These are phyloP conservation scores for Alaudala cheleensis DNA, from an alignment of 2,113 vertebrate species.

Conservation along the genomic window DNA sequence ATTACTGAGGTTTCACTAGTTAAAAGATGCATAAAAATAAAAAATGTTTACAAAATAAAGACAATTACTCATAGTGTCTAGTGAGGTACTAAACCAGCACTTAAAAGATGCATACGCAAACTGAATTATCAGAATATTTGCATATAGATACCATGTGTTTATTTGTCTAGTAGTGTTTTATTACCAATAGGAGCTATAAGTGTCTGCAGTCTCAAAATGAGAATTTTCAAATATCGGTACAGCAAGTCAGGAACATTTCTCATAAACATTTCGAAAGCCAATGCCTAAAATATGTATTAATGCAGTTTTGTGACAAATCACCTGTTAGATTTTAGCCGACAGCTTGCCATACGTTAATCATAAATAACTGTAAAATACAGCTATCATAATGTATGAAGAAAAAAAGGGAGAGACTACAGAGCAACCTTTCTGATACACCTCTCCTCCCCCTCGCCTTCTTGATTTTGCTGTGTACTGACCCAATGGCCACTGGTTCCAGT, in stretches of 20 bases:
- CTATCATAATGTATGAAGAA: slow-evolving; percentile 17
- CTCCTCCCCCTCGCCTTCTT: background rate
- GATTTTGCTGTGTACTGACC: slow-evolving; percentile 5
- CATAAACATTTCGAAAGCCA: slow-evolving; percentile 38
- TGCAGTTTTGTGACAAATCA: slow-evolving; percentile 70
- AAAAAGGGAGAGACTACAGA: slow-evolving; percentile 31
- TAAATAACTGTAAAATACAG: slow-evolving; percentile 65
- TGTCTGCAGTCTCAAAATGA: background rate
- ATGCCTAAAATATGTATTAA: slow-evolving; percentile 49
- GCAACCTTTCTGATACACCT: slow-evolving; percentile 19
- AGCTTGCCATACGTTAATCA: slow-evolving; percentile 69
- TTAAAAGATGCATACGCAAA: slow-evolving; percentile 17
- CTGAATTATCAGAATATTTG: slow-evolving; percentile 2
- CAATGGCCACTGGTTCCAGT: slow-evolving; percentile 38
- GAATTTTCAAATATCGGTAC: background rate
- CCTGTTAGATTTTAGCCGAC: slow-evolving; percentile 68
- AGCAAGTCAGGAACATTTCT: slow-evolving; percentile 8
- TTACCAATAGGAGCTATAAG: background rate
- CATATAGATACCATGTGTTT: background rate
- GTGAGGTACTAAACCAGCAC: background rate
- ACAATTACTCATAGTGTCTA: slow-evolving; percentile 5
- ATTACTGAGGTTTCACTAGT: slow-evolving; percentile 2
- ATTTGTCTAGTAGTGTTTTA: background rate
- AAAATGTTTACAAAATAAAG: slow-evolving; percentile 32
- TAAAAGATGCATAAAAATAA: background rate